Base-by-base conservation (phyloP, 2,113 vertebrate genomes). In the Ibidorhyncha struthersii region DNA sequence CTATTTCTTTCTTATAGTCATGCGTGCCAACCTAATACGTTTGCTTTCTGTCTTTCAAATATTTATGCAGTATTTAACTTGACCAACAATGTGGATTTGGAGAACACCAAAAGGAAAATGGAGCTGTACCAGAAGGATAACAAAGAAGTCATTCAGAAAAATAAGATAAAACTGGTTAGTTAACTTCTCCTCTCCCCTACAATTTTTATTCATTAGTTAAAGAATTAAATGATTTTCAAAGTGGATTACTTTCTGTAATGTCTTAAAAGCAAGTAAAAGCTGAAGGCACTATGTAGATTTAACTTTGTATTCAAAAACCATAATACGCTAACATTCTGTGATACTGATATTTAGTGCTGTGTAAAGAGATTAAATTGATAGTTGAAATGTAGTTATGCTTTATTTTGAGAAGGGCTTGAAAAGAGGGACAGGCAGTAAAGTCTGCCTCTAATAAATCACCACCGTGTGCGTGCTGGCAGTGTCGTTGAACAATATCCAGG, bases 71-170 rank as follows among this genome's bases (percentile, higher is more conserved):
- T 99, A 76, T 99, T 98, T 97, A 99, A 99, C 97, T 96, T 99
- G 97, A 99, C 99, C 76, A 99, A 99, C 98, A 99, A 99, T 95
- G 83, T 99, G 76, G 99, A 99, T 96, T 95, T 99, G 97, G 99
- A 99, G 90, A 98, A 98, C 94, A 99, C 99, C 61, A 99, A 99
- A 97, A 99, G 98, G 98, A 99, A 98, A 96, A 99, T 99, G 98
- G 99, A 99, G 81, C 98, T 99, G 92, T 99, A 99, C 97, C 99
- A 99, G 97, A 99, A 98, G 88, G 99, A 99, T 88, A 99, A 99
- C 98, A 98, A 98, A 98, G 99, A 99, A 95, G 89, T 99, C 82
- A 99, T 99, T 98, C 99, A 99, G 98, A 99, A 94, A 98, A 99
- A 99, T 97, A 99, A 99, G 95, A 98, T 98, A 94, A 99, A 99